Percentiles rank a stretch among this genome's conserved stretches.
Conservation (phyloP, 2,797 vertebrate genomes). For the Neosalanx taihuensis region DNA sequence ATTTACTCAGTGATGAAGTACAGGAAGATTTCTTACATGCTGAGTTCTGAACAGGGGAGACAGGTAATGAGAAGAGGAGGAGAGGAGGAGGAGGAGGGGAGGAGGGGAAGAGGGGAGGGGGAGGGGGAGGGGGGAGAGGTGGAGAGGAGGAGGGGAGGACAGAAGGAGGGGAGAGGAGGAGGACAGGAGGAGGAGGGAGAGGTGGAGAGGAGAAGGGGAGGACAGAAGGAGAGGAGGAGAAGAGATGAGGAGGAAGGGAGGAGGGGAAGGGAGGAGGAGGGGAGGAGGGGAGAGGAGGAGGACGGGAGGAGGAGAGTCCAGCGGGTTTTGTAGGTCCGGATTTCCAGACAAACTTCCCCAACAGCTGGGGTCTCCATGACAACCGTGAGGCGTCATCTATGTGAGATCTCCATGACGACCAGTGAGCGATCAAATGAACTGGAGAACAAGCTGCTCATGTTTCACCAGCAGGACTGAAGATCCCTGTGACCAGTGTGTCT, state of each 20-base stretch:
- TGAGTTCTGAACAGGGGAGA: conserved; percentile 20
- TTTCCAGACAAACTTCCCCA: no score
- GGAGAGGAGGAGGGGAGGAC: not conserved
- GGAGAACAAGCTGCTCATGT: not conserved
- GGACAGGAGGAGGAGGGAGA: not conserved
- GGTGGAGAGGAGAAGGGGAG: not conserved
- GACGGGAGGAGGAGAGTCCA: not conserved
- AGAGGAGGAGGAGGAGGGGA: not conserved
- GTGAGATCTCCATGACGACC: no score
- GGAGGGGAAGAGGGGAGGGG: not conserved
- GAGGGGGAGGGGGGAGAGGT: not conserved
- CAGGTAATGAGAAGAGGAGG: conserved; percentile 14
- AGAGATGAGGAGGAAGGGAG: not conserved
- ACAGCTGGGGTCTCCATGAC: no score
- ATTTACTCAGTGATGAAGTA: conserved; percentile 35
- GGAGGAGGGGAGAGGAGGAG: not conserved
- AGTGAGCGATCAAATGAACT: not conserved
- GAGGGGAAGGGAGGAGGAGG: not conserved
- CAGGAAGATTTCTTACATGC: conserved; percentile 28
- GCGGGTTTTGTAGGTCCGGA: no score
- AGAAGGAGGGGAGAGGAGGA: not conserved
- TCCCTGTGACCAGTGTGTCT: no score
- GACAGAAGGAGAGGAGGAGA: not conserved
- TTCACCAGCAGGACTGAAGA: not conserved
- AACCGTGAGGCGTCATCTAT: no score